Evolutionary conservation across 2,888 invertebrate species (phyloP).

Genomic region (Endotricha flammealis): DNA sequence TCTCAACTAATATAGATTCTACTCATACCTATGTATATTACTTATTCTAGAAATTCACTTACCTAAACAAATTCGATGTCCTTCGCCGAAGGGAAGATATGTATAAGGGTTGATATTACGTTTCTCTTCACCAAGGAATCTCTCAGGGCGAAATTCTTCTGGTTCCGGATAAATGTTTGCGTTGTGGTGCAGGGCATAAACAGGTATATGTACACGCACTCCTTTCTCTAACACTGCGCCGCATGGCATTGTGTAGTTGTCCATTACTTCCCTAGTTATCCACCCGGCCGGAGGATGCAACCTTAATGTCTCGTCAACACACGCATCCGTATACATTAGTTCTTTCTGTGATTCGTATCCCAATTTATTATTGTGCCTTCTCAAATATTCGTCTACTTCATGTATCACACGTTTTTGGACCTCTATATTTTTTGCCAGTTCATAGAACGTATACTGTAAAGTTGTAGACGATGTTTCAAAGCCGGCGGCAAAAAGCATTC

Average conservation of each 20-base stretch:
- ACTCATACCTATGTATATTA: no score
- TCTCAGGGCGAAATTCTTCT: constrained; percentile 37
- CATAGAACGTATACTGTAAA: constrained; percentile 26
- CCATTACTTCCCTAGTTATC: constrained; percentile 31
- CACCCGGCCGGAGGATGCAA: constrained; percentile 27
- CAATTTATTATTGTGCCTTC: constrained; percentile 18
- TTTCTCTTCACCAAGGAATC: constrained; percentile 36
- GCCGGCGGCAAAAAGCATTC: constrained; percentile 50
- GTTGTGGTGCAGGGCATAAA: constrained; percentile 37
- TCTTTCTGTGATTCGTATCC: constrained; percentile 29
- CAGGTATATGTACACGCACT: constrained; percentile 38
- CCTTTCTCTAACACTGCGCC: constrained; percentile 39
- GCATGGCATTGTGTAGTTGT: constrained; percentile 39
- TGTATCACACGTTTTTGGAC: constrained; percentile 20
- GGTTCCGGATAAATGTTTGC: constrained; percentile 41
- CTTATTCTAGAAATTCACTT: constrained; percentile 14
- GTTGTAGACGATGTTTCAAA: constrained; percentile 33
- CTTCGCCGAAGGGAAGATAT: constrained; percentile 47
- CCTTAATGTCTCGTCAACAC: constrained; percentile 29
- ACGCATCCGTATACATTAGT: constrained; percentile 29
- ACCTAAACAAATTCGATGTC: constrained; percentile 48
- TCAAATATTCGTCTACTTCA: constrained; percentile 30
- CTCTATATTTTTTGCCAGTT: constrained; percentile 27
- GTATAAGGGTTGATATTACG: constrained; percentile 33
- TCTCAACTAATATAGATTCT: no score